These are phyloP conservation scores for Microctenopoma stevenorrisi DNA, from an alignment of 2,797 vertebrate species.

Conservation along the genomic window DNA sequence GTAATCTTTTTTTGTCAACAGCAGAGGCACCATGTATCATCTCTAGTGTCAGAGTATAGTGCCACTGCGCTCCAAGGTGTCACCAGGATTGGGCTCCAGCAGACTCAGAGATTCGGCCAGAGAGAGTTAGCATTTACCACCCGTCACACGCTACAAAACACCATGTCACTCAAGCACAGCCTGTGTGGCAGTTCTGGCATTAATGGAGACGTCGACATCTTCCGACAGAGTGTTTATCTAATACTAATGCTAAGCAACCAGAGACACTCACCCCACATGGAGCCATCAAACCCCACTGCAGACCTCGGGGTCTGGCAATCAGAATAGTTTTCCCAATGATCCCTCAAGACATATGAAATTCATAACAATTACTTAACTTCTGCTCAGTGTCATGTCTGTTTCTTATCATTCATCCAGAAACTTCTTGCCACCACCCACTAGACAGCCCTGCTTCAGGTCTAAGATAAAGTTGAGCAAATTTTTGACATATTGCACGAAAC, in stretches of 20 bases:
- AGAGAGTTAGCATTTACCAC: constrained; percentile 81
- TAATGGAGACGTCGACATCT: constrained; percentile 84
- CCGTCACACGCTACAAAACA: constrained; percentile 83
- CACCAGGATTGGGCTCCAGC: constrained; percentile 63
- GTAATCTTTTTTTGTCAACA: background rate
- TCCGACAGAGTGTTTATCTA: constrained; percentile 84
- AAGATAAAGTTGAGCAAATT: constrained; percentile 70
- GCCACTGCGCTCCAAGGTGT: constrained; percentile 71
- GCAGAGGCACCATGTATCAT: constrained; percentile 60
- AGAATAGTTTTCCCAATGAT: constrained; percentile 66
- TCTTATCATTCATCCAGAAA: constrained; percentile 49
- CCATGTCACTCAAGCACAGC: constrained; percentile 80
- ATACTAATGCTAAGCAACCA: constrained; percentile 81
- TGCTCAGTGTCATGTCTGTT: constrained; percentile 65
- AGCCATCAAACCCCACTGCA: constrained; percentile 69
- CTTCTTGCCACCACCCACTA: constrained; percentile 52
- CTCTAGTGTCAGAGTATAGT: constrained; percentile 62
- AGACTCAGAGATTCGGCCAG: constrained; percentile 73
- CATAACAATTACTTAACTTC: constrained; percentile 66
- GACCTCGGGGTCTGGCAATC: constrained; percentile 70
- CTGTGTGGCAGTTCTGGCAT: constrained; percentile 81
- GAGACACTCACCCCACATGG: constrained; percentile 68
- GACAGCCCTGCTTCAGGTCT: constrained; percentile 69
- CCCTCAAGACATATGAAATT: constrained; percentile 69
- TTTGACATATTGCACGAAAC: constrained; percentile 67